phyloP scores from a whole-genome alignment of 1,140 invertebrate species.

The Marisa cornuarietis region DNA sequence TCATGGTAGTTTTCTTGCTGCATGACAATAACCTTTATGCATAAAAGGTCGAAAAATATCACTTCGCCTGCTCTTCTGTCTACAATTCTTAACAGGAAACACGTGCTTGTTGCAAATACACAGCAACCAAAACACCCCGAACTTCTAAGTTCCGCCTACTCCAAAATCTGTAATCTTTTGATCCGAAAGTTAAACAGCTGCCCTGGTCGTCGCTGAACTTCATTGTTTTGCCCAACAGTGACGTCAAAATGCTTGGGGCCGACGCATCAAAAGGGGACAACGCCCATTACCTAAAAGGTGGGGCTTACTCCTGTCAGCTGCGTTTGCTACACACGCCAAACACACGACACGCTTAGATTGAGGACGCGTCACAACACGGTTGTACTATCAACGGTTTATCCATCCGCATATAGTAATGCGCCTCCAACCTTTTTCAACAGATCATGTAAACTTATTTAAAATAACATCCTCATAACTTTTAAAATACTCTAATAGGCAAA shows the following conservation, averaged over 20 bases:
- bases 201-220: not conserved
- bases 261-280: not conserved
- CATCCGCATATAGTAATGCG: slow-evolving; percentile 1
- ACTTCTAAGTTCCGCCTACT: not conserved
- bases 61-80: no score
- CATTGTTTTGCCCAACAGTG: slow-evolving; percentile 5
- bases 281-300: slow-evolving; percentile 11
- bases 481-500: not conserved
- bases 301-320: not conserved
- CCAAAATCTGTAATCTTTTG: not conserved
- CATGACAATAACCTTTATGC: no score
- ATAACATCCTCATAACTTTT: not conserved
- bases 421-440: not conserved
- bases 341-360: slow-evolving; percentile 7
- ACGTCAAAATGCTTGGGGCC: slow-evolving; percentile 1
- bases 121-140: not conserved
- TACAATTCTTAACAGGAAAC: not conserved
- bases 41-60: no score
- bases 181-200: not conserved
- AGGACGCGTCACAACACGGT: no score
- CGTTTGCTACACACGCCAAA: not conserved
- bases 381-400: not conserved
- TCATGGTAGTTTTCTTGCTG: no score
- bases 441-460: not conserved
- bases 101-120: not conserved